These are phyloP conservation scores for Mobula hypostoma DNA, from an alignment of 2,113 vertebrate genomes.

Conservation along the genomic window DNA sequence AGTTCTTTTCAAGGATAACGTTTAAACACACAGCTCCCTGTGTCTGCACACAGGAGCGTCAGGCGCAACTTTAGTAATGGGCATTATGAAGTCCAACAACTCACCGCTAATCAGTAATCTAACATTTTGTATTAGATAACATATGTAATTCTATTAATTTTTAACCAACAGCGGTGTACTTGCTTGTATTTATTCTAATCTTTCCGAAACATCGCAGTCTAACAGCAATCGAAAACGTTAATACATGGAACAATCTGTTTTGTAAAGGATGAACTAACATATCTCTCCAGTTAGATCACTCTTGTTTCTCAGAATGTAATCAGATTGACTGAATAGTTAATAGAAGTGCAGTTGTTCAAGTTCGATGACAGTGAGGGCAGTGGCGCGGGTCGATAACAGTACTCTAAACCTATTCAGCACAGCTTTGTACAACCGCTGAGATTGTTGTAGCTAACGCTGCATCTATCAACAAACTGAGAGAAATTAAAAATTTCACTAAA, in stretches of 20 bases:
- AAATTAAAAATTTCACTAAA: too few species aligned
- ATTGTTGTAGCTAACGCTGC: neutral
- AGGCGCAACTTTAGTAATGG: neutral
- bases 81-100: constrained; percentile 15
- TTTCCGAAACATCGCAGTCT: neutral
- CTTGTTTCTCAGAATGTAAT: constrained; percentile 24
- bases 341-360: constrained; percentile 33
- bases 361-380: neutral
- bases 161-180: constrained; percentile 24
- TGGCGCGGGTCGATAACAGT: neutral
- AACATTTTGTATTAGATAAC: constrained; percentile 29
- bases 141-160: constrained; percentile 36
- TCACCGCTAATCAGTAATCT: constrained; percentile 3
- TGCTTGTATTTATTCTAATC: constrained; percentile 30
- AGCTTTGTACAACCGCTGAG: neutral
- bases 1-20: neutral
- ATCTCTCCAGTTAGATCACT: constrained; percentile 2
- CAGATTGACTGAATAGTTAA: constrained; percentile 18
- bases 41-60: neutral
- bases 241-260: constrained; percentile 22
- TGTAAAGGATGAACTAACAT: constrained; percentile 15
- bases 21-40: constrained; percentile 11
- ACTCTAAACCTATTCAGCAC: neutral
- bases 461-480: neutral
- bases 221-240: constrained; percentile 24